Percentiles rank a stretch among this genome's conserved stretches.
phyloP scores from a whole-genome alignment of 2,113 vertebrate species.

The Maccullochella peelii region DNA sequence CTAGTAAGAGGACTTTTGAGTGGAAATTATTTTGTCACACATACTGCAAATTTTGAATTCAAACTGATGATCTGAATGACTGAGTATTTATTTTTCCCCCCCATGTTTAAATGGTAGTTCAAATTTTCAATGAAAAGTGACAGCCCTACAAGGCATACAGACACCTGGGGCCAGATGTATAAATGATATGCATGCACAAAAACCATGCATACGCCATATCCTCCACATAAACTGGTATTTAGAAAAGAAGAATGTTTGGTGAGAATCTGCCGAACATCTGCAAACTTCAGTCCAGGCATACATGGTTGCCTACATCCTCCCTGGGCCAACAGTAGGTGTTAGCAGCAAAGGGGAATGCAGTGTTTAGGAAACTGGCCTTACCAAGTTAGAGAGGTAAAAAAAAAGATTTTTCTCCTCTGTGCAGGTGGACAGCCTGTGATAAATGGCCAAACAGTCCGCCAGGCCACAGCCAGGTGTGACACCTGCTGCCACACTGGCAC shows the following conservation, averaged over 20 bases:
- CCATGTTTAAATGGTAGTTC: background rate
- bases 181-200: too few relatives aligned
- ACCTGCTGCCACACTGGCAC: conserved; percentile 64
- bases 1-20: background rate
- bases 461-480: conserved; percentile 61
- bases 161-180: too few relatives aligned
- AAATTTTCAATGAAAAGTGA: background rate
- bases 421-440: conserved; percentile 20
- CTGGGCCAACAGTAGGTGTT: background rate
- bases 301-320: background rate
- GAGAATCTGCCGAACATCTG: too few relatives aligned
- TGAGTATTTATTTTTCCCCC: background rate
- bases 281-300: too few relatives aligned
- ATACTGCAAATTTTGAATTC: background rate
- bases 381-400: background rate
- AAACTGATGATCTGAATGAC: background rate
- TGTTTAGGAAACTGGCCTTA: conserved; percentile 7
- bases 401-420: conserved; percentile 3
- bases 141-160: background rate
- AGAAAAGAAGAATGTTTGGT: too few relatives aligned
- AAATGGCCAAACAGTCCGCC: conserved; percentile 38
- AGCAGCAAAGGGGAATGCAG: background rate
- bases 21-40: background rate
- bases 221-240: too few relatives aligned
- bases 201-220: too few relatives aligned